Evolutionary conservation across 2,113 vertebrate species (phyloP), one percentile per base, ranked within the genome.

Genomic region (Myrmophylax atrothorax): DNA sequence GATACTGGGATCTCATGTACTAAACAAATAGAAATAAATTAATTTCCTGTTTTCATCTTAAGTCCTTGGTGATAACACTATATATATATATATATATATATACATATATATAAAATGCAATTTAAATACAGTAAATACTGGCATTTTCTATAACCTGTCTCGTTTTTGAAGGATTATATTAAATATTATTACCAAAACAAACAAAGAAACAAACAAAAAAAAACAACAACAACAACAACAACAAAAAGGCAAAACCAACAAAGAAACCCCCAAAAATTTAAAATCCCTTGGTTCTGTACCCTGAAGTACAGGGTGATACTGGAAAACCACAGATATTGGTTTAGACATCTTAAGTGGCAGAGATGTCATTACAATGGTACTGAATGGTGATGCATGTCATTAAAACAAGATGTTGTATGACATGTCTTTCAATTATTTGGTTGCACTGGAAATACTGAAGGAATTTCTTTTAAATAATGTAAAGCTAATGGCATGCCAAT

Each of bases 401-500:
- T 94, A 95, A 94, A 92, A 70, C 35, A 88, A 95, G 56, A 53
- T 58, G 40, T 72, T 94, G 37, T 40, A 76, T 89, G 95, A 95
- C 94, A 93, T 64, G 52, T 64, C 87, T 94, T 95, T 94, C 89
- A 94, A 89, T 91, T 95, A 94, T 94, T 82, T 95, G 70, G 69
- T 89, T 91, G 77, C 4, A 0, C 81, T 91, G 25, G 50, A 96
- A 94, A 91, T 84, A 93, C 74, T 76, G 63, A 46, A 89, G 66
- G 31, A 94, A 87, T 89, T 91, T 86, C 31, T 85, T 95, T 95
- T 91, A 89, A 94, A 89, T 69, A 81, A 86, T 49, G 18, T 72
- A 89, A 89, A 95, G 56, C 18, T 91, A 96, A 95, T 84, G 56
- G 37, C 52, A 84, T 91, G 91, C 49, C 86, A 94, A 64, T 92